phyloP scores from a whole-genome alignment of 2,888 invertebrate genomes.

The Cosmorhoe ocellata region DNA sequence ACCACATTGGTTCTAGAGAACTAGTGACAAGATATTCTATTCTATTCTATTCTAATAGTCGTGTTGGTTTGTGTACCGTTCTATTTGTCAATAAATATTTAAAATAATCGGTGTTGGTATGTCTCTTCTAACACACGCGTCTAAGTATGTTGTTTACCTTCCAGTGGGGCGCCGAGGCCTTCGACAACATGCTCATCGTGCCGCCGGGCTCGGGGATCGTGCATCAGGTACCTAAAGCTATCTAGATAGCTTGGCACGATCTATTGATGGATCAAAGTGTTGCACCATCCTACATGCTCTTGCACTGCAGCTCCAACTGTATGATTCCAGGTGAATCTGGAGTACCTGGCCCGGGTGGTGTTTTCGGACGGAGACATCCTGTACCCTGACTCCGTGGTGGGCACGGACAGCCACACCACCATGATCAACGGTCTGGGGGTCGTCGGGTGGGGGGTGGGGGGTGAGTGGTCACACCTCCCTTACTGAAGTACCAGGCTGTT shows the following conservation, averaged over 20 bases:
- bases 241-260: too few relatives aligned
- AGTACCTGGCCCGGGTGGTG: slow-evolving; percentile 92
- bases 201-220: slow-evolving; percentile 99
- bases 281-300: too few relatives aligned
- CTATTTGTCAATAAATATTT: too few relatives aligned
- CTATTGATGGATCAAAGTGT: too few relatives aligned
- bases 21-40: too few relatives aligned
- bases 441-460: slow-evolving; percentile 97
- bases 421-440: slow-evolving; percentile 99
- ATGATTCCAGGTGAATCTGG: slow-evolving; percentile 93
- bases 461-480: slow-evolving; percentile 75
- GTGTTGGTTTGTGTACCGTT: too few relatives aligned
- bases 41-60: too few relatives aligned
- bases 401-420: slow-evolving; percentile 99
- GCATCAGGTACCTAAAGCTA: slow-evolving; percentile 85
- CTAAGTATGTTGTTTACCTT: slow-evolving; percentile 36
- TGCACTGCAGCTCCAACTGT: too few relatives aligned
- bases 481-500: too few relatives aligned
- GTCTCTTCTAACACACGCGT: too few relatives aligned
- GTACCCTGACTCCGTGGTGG: slow-evolving; percentile 96
- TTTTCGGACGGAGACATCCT: slow-evolving; percentile 85
- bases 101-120: too few relatives aligned
- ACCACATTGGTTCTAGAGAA: too few relatives aligned
- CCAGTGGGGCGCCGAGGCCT: slow-evolving; percentile 98
- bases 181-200: slow-evolving; percentile 97